phyloP scores from a whole-genome alignment of 92 coral and sea anemone genomes.

The Plumapathes pennacea region DNA sequence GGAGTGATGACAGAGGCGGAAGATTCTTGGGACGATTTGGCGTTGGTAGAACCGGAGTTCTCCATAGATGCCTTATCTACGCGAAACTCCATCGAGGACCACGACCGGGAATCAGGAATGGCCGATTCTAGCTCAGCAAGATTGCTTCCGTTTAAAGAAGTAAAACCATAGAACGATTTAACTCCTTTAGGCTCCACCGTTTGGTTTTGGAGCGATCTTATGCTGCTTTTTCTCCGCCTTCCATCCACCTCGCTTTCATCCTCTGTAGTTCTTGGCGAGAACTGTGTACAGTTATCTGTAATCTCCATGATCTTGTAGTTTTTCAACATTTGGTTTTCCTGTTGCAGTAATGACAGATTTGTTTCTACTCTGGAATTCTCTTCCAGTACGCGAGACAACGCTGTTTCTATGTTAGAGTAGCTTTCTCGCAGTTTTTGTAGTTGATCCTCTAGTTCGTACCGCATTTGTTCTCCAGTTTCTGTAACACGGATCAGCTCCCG shows the following conservation, averaged over 20 bases:
- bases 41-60: too few relatives aligned
- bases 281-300: conserved; percentile 73
- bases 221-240: too few relatives aligned
- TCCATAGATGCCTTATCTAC: too few relatives aligned
- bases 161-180: too few relatives aligned
- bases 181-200: too few relatives aligned
- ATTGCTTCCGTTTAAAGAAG: too few relatives aligned
- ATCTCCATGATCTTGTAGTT: conserved; percentile 68
- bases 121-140: too few relatives aligned
- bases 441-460: conserved; percentile 22
- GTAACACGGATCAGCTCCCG: conserved; percentile 44
- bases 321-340: conserved; percentile 68
- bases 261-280: conserved; percentile 70
- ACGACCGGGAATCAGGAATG: too few relatives aligned
- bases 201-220: too few relatives aligned
- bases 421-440: conserved; percentile 39
- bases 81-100: too few relatives aligned
- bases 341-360: conserved; percentile 57
- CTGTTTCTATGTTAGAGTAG: conserved; percentile 69
- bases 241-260: conserved; percentile 43
- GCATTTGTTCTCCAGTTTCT: conserved; percentile 10
- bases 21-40: too few relatives aligned
- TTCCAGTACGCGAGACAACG: conserved; percentile 63
- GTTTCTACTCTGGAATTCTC: conserved; percentile 66
- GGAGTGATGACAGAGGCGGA: too few relatives aligned